phyloP scores from a whole-genome alignment of 2,888 invertebrate species.

The Diaprepes abbreviatus region DNA sequence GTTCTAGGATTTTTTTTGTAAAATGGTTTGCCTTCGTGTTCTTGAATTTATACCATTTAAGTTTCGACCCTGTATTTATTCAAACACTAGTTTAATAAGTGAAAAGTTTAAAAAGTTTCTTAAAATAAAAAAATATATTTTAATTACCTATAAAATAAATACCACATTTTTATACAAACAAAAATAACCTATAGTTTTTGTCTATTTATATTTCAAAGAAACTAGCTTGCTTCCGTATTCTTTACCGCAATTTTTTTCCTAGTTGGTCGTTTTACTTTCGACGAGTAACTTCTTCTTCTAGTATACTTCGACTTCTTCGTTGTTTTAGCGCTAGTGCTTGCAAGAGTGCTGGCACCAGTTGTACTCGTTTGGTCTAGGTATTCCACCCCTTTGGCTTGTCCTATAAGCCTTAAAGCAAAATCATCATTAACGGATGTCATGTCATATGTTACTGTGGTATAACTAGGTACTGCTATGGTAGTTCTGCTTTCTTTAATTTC shows the following conservation, averaged over 20 bases:
- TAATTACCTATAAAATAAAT: too few relatives aligned
- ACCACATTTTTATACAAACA: too few relatives aligned
- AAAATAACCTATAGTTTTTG: too few relatives aligned
- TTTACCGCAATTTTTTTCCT: conserved; percentile 37
- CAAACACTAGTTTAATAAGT: too few relatives aligned
- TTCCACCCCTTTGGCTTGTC: conserved; percentile 65
- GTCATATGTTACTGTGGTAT: too few relatives aligned
- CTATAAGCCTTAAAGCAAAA: conserved; percentile 64
- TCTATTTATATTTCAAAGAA: too few relatives aligned
- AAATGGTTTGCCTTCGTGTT: too few relatives aligned
- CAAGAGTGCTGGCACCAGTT: conserved; percentile 19
- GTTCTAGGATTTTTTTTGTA: too few relatives aligned
- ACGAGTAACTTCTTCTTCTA: conserved; percentile 52
- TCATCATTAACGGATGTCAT: conserved; percentile 55
- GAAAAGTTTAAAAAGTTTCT: too few relatives aligned
- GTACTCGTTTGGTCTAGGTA: conserved; percentile 54
- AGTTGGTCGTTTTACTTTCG: conserved; percentile 46
- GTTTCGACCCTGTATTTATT: too few relatives aligned
- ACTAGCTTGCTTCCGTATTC: background rate
- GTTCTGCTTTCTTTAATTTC: background rate
- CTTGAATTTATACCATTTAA: too few relatives aligned
- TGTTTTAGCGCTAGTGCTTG: conserved; percentile 39
- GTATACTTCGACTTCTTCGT: conserved; percentile 55
- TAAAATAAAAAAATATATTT: too few relatives aligned
- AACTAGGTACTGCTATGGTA: background rate